Conservation (phyloP, 2,113 vertebrate species). For the Heptranchias perlo region DNA sequence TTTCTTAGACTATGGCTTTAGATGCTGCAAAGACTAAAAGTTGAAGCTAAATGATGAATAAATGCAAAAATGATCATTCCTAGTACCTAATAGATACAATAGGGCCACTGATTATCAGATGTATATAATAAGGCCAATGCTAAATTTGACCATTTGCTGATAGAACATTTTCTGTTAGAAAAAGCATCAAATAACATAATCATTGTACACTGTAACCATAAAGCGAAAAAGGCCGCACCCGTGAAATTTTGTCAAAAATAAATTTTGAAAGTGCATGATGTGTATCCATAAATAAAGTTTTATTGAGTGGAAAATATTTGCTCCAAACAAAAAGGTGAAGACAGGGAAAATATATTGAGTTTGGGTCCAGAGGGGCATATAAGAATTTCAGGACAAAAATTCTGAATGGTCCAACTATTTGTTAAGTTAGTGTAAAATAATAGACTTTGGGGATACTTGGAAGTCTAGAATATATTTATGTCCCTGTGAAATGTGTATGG, state of each 20-base stretch:
- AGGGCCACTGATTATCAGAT: too few species aligned
- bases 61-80: too few species aligned
- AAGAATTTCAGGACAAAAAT: constrained; percentile 45
- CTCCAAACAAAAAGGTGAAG: constrained; percentile 41
- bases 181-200: neutral
- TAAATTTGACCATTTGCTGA: neutral
- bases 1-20: too few species aligned
- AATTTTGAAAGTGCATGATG: neutral
- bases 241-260: neutral
- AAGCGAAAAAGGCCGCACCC: neutral
- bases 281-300: neutral
- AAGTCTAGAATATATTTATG: constrained; percentile 51
- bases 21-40: too few species aligned
- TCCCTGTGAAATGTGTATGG: constrained; percentile 49
- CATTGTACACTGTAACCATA: neutral
- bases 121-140: neutral
- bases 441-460: constrained; percentile 46
- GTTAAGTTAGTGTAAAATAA: constrained; percentile 43
- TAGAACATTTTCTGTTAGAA: neutral
- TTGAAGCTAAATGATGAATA: too few species aligned
- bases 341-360: constrained; percentile 46
- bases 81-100: too few species aligned
- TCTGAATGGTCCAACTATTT: constrained; percentile 47
- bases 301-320: neutral
- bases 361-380: constrained; percentile 33